Base-by-base conservation (phyloP, 2,113 vertebrate species). In the Morone saxatilis region DNA sequence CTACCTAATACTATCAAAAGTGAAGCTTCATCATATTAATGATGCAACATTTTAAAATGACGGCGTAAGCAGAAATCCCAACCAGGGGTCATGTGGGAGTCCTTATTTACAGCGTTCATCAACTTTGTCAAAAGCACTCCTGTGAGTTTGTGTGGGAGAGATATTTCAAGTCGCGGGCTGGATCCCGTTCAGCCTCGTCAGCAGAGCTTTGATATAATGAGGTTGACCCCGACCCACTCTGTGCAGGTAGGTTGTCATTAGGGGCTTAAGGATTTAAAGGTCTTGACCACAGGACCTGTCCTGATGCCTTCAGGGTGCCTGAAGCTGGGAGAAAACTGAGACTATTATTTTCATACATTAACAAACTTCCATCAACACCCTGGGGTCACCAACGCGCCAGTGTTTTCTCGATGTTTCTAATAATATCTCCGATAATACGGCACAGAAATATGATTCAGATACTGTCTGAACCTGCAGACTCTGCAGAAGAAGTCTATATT, bases 121-220 rank as follows among this genome's bases (percentile, higher is more conserved):
- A 80, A 56, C 71, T 86, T 69, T 75, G 85, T 87, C 91, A 84
- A 48, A 68, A 67, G 66, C 53, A 14, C 70, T 71, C 22, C 40
- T 7, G 69, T 7, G 40, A 70, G 81, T 72, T 56, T 66, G 69
- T 65, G 66, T 25, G 51, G 25, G 51, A 54, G 66, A 65, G 8
- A 69, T 14, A 62, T 74, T 76, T 84, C 10, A 25, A 78, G 81
- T 79, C 77, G 25, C 69, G 16, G 43, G 45, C 71, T 10, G 17
- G 6, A 20, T 47, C 63, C 66, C 13, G 1, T 74, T 65, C 0
- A 41, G 83, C 87, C 66, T 76, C 0, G 59, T 89, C 84, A 88
- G 92, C 92, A 85, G 7, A 73, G 43, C 74, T 62, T 3, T 31
- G 59, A 76, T 67, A 57, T 87, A 88, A 89, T 79, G 86, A 93